Base-by-base conservation (phyloP, 2,888 invertebrate genomes). In the Caenorhabditis sp. region DNA sequence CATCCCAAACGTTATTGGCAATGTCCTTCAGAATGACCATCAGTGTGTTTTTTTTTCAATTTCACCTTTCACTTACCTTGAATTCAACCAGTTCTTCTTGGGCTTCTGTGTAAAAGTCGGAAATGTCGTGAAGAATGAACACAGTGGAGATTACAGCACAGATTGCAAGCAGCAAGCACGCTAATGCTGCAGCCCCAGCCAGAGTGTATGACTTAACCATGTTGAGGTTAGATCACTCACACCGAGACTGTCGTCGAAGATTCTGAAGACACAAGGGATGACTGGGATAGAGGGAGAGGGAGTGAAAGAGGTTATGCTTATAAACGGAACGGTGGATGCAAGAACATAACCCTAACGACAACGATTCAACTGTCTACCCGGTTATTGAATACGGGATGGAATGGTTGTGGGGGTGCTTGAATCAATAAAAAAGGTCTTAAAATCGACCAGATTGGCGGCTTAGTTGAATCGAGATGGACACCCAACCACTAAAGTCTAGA, bases 1-100 rank as follows among this genome's bases (percentile, higher is more conserved):
- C 77, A 12, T 80, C 79, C 86, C 86, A 86, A 7, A 82, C 82
- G 49, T 73, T 81, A 63, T 85, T 86, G 0, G 86, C 84, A 41
- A 85, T 69, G 19, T 68, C 79, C 86, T 86, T 38, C 1, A 80
- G 24, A 66, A 26, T 72, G n/a, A 44, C n/a, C 24, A 41, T n/a
- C n/a, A n/a, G n/a, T n/a, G n/a, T 51, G 22, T 12, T 26, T 28
- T 22, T 19, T 38, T 51, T 19, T 38, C 3, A 66, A 22, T 12
- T 8, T 16, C 26, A 56, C 14, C 4, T 14, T n/a, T 14, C 10
- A 35, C 76, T 74, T 26, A 84, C 84, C 76, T 77, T 75, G 70
- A 84, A 84, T 68, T 84, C 84, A 12, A 68, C 68, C 16, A 84
- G 49, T 58, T 84, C 84, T 22, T 66, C 76, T 24, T 77, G 79